Percentiles rank a stretch among this genome's conserved stretches.
These are phyloP conservation scores for Ormyrus rosae DNA, from an alignment of 2,888 invertebrate genomes.

Conservation along the genomic window DNA sequence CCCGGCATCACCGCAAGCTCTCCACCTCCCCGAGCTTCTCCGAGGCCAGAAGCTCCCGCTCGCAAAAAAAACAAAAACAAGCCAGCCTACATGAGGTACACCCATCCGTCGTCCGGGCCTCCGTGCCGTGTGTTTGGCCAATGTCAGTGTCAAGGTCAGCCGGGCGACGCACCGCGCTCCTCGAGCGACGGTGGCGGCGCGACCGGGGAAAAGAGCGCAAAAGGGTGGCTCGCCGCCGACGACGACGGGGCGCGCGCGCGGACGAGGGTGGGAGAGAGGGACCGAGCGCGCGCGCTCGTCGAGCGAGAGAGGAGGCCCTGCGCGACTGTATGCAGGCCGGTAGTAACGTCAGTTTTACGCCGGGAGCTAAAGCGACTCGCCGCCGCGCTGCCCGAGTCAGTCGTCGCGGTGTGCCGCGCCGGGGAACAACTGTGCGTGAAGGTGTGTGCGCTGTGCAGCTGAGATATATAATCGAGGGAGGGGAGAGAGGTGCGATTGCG, in stretches of 20 bases:
- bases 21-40: no score
- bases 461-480: no score
- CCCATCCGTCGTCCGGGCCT: slow-evolving; percentile 24
- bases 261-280: slow-evolving; percentile 12
- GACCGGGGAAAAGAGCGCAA: slow-evolving; percentile 35
- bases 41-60: no score
- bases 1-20: no score
- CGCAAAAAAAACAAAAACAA: no score
- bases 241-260: background rate
- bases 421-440: no score
- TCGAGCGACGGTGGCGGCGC: slow-evolving; percentile 38
- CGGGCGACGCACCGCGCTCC: slow-evolving; percentile 69
- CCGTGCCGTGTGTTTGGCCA: slow-evolving; percentile 61
- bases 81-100: no score
- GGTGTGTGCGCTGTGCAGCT: no score
- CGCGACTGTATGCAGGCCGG: background rate
- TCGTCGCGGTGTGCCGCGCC: no score
- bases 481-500: no score
- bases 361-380: slow-evolving; percentile 36
- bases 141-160: slow-evolving; percentile 76
- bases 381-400: background rate
- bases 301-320: no score
- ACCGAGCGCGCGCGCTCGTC: background rate
- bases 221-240: background rate
- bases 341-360: slow-evolving; percentile 41